Percentiles rank a stretch among this genome's conserved stretches.
Conservation (phyloP, 2,888 invertebrate species). For the Arge pagana region DNA sequence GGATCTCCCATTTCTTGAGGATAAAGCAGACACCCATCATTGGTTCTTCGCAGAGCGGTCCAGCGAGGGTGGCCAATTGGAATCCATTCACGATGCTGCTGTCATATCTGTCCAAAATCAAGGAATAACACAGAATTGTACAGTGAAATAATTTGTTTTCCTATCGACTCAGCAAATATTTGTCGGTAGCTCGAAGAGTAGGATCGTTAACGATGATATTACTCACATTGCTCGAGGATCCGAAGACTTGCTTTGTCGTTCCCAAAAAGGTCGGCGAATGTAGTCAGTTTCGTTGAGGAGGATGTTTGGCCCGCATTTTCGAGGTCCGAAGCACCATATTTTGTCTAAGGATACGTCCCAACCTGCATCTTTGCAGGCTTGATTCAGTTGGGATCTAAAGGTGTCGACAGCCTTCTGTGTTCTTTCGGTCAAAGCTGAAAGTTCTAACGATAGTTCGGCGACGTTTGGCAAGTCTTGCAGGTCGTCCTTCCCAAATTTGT, state of each 20-base stretch:
- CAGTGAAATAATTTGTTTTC: too few species aligned
- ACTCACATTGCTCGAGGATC: slow-evolving; percentile 35
- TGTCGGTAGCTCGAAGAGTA: too few species aligned
- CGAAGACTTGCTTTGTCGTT: slow-evolving; percentile 34
- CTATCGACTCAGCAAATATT: too few species aligned
- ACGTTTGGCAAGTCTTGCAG: slow-evolving; percentile 28
- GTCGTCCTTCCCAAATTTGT: slow-evolving; percentile 32
- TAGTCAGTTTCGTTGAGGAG: slow-evolving; percentile 83
- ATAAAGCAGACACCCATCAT: slow-evolving; percentile 94
- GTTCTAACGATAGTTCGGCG: slow-evolving; percentile 41
- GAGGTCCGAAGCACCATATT: slow-evolving; percentile 93
- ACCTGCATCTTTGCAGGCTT: slow-evolving; percentile 65
- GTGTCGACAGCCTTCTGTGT: slow-evolving; percentile 49
- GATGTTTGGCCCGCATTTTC: slow-evolving; percentile 86
- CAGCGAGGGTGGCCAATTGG: slow-evolving; percentile 83
- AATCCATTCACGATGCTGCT: slow-evolving; percentile 85
- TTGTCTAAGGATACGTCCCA: slow-evolving; percentile 62
- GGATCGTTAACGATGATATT: too few species aligned
- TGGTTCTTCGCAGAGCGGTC: slow-evolving; percentile 96
- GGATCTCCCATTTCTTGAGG: slow-evolving; percentile 77
- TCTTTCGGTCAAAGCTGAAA: slow-evolving; percentile 44
- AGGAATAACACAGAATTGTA: too few species aligned
- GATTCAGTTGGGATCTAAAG: slow-evolving; percentile 64
- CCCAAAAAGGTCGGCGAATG: slow-evolving; percentile 63
- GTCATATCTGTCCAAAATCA: slow-evolving; percentile 64